phyloP scores from a whole-genome alignment of 35 echinoderm and acorn worm species.

The Heliocidaris tuberculata region DNA sequence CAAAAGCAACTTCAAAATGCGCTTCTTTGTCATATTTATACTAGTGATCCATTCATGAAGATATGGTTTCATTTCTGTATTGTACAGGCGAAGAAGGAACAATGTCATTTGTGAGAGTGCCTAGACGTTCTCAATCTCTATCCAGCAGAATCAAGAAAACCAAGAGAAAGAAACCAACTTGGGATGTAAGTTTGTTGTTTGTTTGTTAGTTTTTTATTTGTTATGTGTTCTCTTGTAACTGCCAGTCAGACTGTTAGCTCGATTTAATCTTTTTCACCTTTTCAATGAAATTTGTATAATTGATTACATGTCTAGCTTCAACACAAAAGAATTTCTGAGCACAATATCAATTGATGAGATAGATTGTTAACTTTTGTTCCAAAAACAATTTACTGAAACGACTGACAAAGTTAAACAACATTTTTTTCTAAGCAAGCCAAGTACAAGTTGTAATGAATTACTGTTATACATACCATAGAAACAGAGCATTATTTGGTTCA shows the following conservation, averaged over 20 bases:
- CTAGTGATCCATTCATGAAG: no score
- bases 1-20: no score
- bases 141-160: neutral
- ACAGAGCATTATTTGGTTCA: neutral
- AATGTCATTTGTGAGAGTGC: slow-evolving; percentile 18
- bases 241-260: neutral
- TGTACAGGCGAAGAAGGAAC: neutral
- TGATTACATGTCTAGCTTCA: neutral
- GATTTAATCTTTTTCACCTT: no score
- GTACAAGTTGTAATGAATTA: neutral
- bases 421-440: neutral
- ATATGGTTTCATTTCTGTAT: no score
- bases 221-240: neutral
- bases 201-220: neutral
- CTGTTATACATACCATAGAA: neutral
- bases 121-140: slow-evolving; percentile 12
- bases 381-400: neutral
- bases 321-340: no score
- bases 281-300: neutral
- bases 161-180: neutral
- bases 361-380: neutral
- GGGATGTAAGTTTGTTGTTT: slow-evolving; percentile 22
- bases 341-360: neutral
- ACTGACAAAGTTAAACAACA: neutral
- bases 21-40: no score